Conservation (phyloP, 2,888 invertebrate species). For the Drosophila mimetica region DNA sequence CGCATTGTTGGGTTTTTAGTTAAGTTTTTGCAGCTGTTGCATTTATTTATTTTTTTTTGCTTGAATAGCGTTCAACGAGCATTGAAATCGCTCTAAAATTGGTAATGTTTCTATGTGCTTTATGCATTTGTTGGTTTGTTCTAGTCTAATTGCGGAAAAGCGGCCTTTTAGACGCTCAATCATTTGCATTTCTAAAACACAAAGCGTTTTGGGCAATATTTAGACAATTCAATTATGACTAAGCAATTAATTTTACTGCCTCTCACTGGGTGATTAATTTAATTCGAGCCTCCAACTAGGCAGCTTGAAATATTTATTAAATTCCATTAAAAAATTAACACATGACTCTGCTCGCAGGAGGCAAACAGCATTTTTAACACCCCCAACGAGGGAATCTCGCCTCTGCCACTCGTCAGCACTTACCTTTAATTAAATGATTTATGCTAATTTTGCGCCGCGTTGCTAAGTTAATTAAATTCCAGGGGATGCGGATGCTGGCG, state of each 20-base stretch:
- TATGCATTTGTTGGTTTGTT: slow-evolving; percentile 13
- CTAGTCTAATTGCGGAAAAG: slow-evolving; percentile 45
- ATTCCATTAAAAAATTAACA: slow-evolving; percentile 75
- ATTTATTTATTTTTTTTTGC: slow-evolving; percentile 30
- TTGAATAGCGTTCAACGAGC: slow-evolving; percentile 3
- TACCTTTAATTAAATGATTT: slow-evolving; percentile 77
- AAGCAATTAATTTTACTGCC: slow-evolving; percentile 37
- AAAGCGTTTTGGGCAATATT: slow-evolving; percentile 34
- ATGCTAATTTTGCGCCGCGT: slow-evolving; percentile 74
- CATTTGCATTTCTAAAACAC: slow-evolving; percentile 6
- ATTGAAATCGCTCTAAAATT: slow-evolving; percentile 5
- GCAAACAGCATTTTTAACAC: slow-evolving; percentile 11
- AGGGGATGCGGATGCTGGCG: slow-evolving; percentile 9
- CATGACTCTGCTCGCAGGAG: slow-evolving; percentile 45
- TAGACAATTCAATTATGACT: slow-evolving; percentile 8
- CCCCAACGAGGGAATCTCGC: slow-evolving; percentile 10
- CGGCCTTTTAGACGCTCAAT: neutral
- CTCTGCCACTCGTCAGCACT: slow-evolving; percentile 47
- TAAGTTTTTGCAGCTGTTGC: slow-evolving; percentile 49
- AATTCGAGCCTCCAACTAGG: neutral
- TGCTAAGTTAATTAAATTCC: slow-evolving; percentile 68
- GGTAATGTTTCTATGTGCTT: slow-evolving; percentile 9
- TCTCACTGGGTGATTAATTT: slow-evolving; percentile 17
- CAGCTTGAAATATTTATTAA: slow-evolving; percentile 65
- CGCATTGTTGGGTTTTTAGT: slow-evolving; percentile 40